Evolutionary conservation across 2,888 invertebrate genomes (phyloP), one percentile per base, ranked within the genome.

Genomic region (Hedychridium roseum): DNA sequence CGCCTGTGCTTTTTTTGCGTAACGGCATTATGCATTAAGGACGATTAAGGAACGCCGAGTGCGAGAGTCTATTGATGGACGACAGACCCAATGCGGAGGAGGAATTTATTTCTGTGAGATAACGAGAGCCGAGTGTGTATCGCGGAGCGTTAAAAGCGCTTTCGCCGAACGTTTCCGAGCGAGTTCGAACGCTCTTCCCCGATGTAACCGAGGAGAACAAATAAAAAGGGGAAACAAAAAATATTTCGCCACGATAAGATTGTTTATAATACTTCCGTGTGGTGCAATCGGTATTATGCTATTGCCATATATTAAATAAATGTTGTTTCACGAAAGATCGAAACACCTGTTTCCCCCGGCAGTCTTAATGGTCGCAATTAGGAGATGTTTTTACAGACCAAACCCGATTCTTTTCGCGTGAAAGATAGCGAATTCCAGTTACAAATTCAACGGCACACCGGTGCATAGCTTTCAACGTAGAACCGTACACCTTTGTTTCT

Each of bases 1-100:
- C n/a, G n/a, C n/a, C n/a, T n/a, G n/a, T n/a, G n/a, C 56, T 43
- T 70, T 71, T 66, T 71, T 69, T 68, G 68, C 71, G 60, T 71
- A 71, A 73, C 63, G 54, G 51, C 62, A 57, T 70, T 68, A 70
- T 57, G 65, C 63, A 64, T 58, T 65, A 66, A 64, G 58, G 58
- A 53, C 56, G 69, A 72, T 67, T 68, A 68, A 72, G 16, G 23
- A 34, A 36, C 27, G 31, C 26, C 14, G 38, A 20, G 46, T 14
- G 30, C 26, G 50, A 35, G 17, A 21, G 30, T 39, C 43, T 35
- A 42, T 41, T 35, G 45, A 41, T 43, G 48, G 41, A 51, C 40
- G 35, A 39, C 14, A 41, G 18, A 43, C 28, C 28, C 26, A 34
- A 31, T 31, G 26, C 31, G 31, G 11, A 12, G 28, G 16, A 46